Evolutionary conservation across 2,888 invertebrate species (phyloP).

Genomic region (Resseliella maxima): DNA sequence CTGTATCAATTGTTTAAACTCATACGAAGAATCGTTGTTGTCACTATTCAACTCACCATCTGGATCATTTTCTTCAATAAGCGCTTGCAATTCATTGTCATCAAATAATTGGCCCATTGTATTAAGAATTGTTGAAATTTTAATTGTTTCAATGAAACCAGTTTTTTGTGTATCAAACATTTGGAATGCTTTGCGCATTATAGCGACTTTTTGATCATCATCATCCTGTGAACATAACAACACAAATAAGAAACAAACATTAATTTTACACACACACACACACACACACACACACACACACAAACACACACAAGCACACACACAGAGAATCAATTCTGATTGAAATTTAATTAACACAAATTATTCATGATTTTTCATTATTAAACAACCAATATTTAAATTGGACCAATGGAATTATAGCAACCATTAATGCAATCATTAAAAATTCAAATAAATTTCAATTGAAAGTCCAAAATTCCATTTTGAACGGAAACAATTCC

Average conservation of each 20-base stretch:
- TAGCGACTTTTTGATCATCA: conserved; percentile 85
- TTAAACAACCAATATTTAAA: no score
- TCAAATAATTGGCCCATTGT: conserved; percentile 96
- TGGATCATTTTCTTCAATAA: conserved; percentile 92
- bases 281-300: conserved; percentile 60
- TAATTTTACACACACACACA: conserved; percentile 58
- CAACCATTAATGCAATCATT: no score
- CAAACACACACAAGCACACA: conserved; percentile 59
- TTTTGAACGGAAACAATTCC: no score
- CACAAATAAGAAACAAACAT: background rate
- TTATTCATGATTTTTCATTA: background rate
- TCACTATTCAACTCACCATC: conserved; percentile 71
- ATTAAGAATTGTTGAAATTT: conserved; percentile 91
- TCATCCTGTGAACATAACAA: conserved; percentile 67
- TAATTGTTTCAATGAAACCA: conserved; percentile 90
- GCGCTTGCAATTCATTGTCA: conserved; percentile 86
- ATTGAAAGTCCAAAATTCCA: no score
- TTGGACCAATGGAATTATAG: no score
- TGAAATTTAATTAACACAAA: background rate
- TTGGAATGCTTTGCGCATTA: conserved; percentile 95
- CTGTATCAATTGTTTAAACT: conserved; percentile 2
- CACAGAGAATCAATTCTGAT: conserved; percentile 66
- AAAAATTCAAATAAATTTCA: no score
- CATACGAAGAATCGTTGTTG: background rate
- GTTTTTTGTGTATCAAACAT: conserved; percentile 96